These are phyloP conservation scores for Neotragus moschatus DNA, from an alignment of 2,113 vertebrate genomes.

Conservation along the genomic window DNA sequence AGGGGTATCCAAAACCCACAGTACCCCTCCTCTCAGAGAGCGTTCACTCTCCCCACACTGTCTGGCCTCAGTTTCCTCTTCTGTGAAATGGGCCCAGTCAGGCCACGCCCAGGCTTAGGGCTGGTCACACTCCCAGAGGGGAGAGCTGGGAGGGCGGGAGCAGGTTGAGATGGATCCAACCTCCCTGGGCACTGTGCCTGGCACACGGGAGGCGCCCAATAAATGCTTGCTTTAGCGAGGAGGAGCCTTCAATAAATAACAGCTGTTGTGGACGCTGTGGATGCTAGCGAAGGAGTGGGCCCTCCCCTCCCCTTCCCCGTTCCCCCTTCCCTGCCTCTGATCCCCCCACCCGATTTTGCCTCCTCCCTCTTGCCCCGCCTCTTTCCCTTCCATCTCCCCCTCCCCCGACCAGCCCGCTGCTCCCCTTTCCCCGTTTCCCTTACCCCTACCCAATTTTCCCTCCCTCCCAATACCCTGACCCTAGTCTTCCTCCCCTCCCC, in stretches of 20 bases:
- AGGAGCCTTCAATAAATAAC: conserved; percentile 65
- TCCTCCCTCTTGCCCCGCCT: neutral
- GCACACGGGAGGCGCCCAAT: conserved; percentile 56
- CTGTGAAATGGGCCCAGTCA: neutral
- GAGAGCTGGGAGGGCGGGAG: neutral
- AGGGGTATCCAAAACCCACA: neutral
- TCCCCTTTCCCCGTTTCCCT: no score
- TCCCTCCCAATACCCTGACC: no score
- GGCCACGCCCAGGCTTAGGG: neutral
- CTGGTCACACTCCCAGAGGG: neutral
- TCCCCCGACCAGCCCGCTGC: no score
- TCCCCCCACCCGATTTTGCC: neutral
- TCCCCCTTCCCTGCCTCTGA: neutral
- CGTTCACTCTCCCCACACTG: neutral
- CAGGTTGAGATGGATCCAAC: neutral
- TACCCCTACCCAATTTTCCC: no score
- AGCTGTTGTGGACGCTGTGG: conserved; percentile 20
- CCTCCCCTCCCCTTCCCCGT: neutral
- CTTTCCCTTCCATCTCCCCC: no score
- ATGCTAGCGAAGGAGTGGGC: neutral
- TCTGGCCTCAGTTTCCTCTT: conserved; percentile 2
- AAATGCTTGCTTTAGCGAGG: conserved; percentile 15
- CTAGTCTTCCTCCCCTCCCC: no score
- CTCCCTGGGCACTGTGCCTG: conserved; percentile 38
- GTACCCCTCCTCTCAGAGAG: rapidly evolving